Percentiles rank a stretch among this genome's conserved stretches.
These are phyloP conservation scores for Silurus asotus DNA, from an alignment of 2,113 vertebrate species.

Conservation along the genomic window DNA sequence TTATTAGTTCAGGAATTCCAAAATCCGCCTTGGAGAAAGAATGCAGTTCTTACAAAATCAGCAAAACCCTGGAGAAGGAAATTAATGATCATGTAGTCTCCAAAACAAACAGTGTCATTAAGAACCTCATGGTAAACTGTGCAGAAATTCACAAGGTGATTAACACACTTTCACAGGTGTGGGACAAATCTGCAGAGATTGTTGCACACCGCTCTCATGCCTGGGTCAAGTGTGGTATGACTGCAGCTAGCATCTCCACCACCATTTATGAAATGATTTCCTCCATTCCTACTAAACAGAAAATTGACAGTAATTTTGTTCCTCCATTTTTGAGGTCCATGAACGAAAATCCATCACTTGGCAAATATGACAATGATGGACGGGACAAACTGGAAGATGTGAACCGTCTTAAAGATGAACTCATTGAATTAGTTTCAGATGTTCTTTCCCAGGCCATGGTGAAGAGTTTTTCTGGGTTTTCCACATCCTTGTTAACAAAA, in stretches of 20 bases:
- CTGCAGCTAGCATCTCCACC: neutral
- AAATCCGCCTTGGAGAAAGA: too few relatives aligned
- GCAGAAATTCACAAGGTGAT: too few relatives aligned
- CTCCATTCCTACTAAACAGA: neutral
- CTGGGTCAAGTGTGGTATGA: neutral
- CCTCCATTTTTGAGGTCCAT: conserved; percentile 10
- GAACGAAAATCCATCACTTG: neutral
- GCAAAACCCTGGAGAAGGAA: too few relatives aligned
- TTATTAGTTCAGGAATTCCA: too few relatives aligned
- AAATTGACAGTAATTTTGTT: conserved; percentile 23
- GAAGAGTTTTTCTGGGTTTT: neutral
- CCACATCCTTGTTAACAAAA: neutral
- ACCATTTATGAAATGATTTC: neutral
- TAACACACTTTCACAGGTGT: too few relatives aligned
- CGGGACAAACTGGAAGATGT: conserved; percentile 31
- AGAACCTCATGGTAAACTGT: too few relatives aligned
- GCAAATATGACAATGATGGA: conserved; percentile 15
- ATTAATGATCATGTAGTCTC: too few relatives aligned
- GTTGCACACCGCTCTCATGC: too few relatives aligned
- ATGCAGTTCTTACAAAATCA: too few relatives aligned
- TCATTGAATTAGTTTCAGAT: neutral
- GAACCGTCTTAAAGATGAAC: conserved; percentile 8
- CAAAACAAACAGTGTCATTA: too few relatives aligned
- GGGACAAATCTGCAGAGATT: too few relatives aligned
- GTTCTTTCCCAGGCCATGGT: conserved; percentile 5